Evolutionary conservation across 2,888 invertebrate species (phyloP), one percentile per base, ranked within the genome.

Genomic region (Xestia rhomboidea): DNA sequence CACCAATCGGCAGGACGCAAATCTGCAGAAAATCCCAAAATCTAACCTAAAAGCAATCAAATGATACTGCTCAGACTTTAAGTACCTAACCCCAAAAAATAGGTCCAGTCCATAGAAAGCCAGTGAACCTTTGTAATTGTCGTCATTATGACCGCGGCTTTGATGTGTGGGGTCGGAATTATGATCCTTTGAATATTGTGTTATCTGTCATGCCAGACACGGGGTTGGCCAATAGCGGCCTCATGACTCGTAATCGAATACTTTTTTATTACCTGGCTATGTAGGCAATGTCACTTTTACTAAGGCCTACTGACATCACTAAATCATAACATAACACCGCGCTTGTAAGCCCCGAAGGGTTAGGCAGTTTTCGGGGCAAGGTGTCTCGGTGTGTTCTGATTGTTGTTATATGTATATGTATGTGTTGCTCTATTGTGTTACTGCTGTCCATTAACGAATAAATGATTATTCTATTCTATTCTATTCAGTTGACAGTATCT

Each of bases 181-280:
- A 68, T 79, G n/a, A 60, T 38, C 30, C 54, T 72, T 49, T 64
- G 41, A 64, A 81, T 57, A 54, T 74, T 54, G 10, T 66, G 81
- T 74, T 84, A 84, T 84, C 81, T 71, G 68, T 49, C 81, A 68
- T 15, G 46, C 49, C 81, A 84, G 71, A 57, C 71, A 66, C 27
- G 15, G 27, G 18, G 8, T 15, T 21, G n/a, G 15, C 24, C 34
- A 51, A 63, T 64, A 75, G 41, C 13, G 8, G 27, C 30, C 34
- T 67, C 57, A 64, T 60, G 57, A 44, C 5, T 27, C 21, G n/a
- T 27, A 34, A 24, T 34, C 24, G 41, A 57, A 57, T 4, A 66
- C 15, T 30, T 51, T 63, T n/a, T n/a, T 27, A 27, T 63, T 63
- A n/a, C 44, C 46, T 24, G 8, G 4, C 27, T 27, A 1, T 57